phyloP scores from a whole-genome alignment of 2,888 invertebrate species.

The Caradrina clavipalpis region DNA sequence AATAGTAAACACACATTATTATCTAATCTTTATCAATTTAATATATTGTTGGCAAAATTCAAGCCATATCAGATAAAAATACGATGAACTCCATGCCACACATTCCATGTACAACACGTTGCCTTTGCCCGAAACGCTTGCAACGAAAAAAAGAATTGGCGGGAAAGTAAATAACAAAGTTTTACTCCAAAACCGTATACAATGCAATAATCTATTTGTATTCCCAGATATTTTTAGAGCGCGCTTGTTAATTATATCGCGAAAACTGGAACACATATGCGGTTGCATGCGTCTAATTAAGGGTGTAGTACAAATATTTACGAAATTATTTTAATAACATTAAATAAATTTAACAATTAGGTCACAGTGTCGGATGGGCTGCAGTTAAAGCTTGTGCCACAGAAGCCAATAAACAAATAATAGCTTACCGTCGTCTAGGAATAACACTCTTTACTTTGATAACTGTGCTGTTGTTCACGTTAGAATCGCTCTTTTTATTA shows the following conservation, averaged over 20 bases:
- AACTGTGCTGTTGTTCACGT: conserved; percentile 72
- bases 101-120: not conserved
- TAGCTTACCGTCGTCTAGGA: conserved; percentile 85
- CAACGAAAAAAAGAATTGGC: conserved; percentile 33
- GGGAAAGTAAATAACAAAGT: conserved; percentile 52
- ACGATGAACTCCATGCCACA: conserved; percentile 36
- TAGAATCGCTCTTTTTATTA: conserved; percentile 74
- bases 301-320: conserved; percentile 11
- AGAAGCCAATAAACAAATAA: conserved; percentile 61
- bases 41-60: conserved; percentile 32
- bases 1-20: conserved; percentile 31
- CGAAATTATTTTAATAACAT: conserved; percentile 2
- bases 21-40: conserved; percentile 50
- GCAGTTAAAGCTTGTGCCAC: conserved; percentile 19
- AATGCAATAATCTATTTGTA: conserved; percentile 55
- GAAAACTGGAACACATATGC: conserved; percentile 76
- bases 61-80: conserved; percentile 46
- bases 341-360: conserved; percentile 10
- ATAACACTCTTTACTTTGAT: conserved; percentile 89
- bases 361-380: conserved; percentile 3
- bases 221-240: conserved; percentile 74
- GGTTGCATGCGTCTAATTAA: conserved; percentile 51
- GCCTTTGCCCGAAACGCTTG: not conserved
- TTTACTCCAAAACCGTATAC: conserved; percentile 34
- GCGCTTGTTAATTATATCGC: conserved; percentile 79